Evolutionary conservation across 2,888 invertebrate species (phyloP), one percentile per base, ranked within the genome.

Genomic region (Harpagoxenus sublaevis): DNA sequence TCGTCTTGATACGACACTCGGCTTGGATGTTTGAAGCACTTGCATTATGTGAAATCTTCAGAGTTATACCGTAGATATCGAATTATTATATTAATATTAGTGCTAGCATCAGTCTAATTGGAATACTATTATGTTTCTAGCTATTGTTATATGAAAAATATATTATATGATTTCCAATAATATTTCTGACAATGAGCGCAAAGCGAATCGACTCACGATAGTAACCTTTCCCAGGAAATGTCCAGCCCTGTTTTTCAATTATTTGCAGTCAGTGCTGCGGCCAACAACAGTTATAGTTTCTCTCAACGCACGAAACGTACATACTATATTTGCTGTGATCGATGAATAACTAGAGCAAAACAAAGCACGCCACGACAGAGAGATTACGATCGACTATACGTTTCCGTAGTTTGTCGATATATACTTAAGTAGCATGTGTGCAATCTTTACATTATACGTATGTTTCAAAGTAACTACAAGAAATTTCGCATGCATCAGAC

Each of bases 341-440:
- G 75, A 77, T 74, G 45, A 60, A 74, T 77, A 77, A 77, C 75
- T 77, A 51, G 75, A 77, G 66, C 75, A 77, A 63, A 75, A 75
- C 51, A 73, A 15, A 73, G 18, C 71, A 62, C 28, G 42, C 60
- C 31, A 65, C 51, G 66, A 77, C 39, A 75, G 65, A 77, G 28
- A 65, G 35, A 77, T 75, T 75, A 65, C 9, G 12, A 75, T 39
- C 66, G 75, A 51, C 45, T 35, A 35, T 35, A 35, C 15, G 65
- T 65, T 75, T 75, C 66, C 18, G 12, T 65, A 51, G 65, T 28
- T 65, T 3, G 10, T 75, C 35, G 23, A 75, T 48, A 35, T 18
- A 23, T 23, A 23, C 23, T 23, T 23, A 73, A 65, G 51, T 18
- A 39, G 42, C 39, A 51, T 18, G 3, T 18, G 15, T 35, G 51